Conservation (phyloP, 2,797 vertebrate species). For the Avahi laniger region DNA sequence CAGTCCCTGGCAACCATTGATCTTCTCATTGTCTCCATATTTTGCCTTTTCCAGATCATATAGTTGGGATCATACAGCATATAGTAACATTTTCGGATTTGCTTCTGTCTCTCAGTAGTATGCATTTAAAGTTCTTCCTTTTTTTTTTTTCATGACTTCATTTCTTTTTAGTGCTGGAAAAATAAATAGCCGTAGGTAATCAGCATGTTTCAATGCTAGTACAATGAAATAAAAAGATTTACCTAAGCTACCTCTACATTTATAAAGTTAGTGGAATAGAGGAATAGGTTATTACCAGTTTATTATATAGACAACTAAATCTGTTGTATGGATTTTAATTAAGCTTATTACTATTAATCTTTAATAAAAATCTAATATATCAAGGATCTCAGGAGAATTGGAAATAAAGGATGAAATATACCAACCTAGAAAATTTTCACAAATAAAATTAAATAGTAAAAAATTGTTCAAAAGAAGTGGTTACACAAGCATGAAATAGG, state of each 20-base stretch:
- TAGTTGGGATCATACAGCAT: too few species aligned
- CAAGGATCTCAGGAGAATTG: background rate
- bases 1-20: too few species aligned
- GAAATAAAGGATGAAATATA: background rate
- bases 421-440: background rate
- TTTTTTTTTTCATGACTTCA: too few species aligned
- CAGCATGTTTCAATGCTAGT: background rate
- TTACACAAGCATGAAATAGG: background rate
- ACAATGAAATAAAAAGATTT: background rate
- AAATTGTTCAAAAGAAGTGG: background rate
- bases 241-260: background rate
- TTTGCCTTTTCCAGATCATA: too few species aligned
- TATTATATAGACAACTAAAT: background rate
- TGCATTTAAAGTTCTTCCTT: too few species aligned
- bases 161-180: too few species aligned
- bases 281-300: background rate
- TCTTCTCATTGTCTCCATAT: too few species aligned
- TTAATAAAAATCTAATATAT: background rate
- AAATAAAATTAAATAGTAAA: background rate
- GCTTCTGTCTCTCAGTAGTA: too few species aligned
- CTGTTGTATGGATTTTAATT: background rate
- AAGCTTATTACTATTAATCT: background rate
- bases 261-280: background rate
- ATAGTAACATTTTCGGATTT: too few species aligned
- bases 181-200: too few species aligned